Base-by-base conservation (phyloP, 2,888 invertebrate genomes). In the Polydrusus tereticollis region DNA sequence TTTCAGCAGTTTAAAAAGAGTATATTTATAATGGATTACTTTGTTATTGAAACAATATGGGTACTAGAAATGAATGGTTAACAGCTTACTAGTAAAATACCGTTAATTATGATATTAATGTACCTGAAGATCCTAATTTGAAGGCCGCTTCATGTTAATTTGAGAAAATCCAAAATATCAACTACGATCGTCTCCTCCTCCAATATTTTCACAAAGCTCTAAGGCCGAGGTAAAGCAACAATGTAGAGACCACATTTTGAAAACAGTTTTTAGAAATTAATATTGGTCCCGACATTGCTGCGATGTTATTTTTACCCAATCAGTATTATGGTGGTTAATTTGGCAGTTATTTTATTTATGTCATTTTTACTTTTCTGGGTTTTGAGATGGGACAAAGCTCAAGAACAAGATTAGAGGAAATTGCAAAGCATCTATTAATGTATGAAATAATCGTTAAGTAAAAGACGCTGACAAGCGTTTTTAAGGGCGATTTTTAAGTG, bases 111-210 rank as follows among this genome's bases (percentile, higher is more conserved):
- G 7, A 36, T 36, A 2, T 12, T 36, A 12, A 36, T 21, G 10
- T 20, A 45, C 0, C 45, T 43, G 5, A 16, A 21, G 4, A 45
- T 45, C 10, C 20, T 47, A 1, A 21, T 10, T 21, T 47, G 8
- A 18, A 29, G n/a, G 14, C 14, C n/a, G 52, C 29, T 29, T 10
- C 7, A 29, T 55, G 29, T 55, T 55, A 55, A 60, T 68, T 60
- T 59, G 45, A 68, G 60, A 60, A 50, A 50, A 68, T 59, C 50
- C 33, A 14, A 18, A 52, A 36, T 23, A 18, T 65, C 23, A 67
- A 78, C 82, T 83, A 84, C 81, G 79, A 82, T 85, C 85, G 85
- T 85, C 84, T 82, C 85, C 85, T 85, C 85, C 85, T 85, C 85
- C 84, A 83, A 81, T 81, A 80, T 81, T 78, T 76, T 80, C 80